Conservation (phyloP, 2,113 vertebrate species). For the Strigops habroptila region DNA sequence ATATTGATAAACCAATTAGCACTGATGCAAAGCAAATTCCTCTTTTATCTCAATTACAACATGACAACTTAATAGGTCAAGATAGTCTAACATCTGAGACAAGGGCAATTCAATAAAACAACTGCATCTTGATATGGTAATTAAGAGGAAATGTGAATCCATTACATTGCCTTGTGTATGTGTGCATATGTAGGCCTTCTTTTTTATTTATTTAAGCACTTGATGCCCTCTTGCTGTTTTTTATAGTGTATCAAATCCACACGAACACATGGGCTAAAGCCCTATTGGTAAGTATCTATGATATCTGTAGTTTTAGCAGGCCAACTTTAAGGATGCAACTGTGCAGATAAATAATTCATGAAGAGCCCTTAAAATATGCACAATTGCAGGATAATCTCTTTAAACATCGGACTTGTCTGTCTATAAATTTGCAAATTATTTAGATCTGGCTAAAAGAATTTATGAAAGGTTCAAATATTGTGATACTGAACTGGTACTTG, state of each 20-base stretch:
- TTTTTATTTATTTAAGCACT: conserved; percentile 55
- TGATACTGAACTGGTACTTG: conserved; percentile 17
- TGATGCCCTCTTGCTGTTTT: conserved; percentile 53
- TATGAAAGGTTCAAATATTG: background rate
- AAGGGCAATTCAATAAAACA: conserved; percentile 85
- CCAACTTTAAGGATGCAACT: background rate
- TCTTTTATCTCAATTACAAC: conserved; percentile 88
- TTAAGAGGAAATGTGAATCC: conserved; percentile 82
- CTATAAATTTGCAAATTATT: background rate
- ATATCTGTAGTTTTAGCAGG: background rate
- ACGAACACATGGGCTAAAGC: background rate
- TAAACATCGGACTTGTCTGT: background rate
- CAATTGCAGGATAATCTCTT: background rate
- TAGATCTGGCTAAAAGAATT: background rate
- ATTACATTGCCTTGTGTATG: conserved; percentile 66
- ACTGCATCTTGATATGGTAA: conserved; percentile 83
- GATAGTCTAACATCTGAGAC: conserved; percentile 86
- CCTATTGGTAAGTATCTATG: background rate
- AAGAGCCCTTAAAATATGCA: background rate
- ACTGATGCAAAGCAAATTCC: conserved; percentile 85
- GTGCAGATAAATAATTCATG: conserved; percentile 2
- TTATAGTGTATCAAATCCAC: conserved; percentile 43
- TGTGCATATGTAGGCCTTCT: background rate
- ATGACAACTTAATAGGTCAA: conserved; percentile 87
- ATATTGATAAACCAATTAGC: conserved; percentile 90